Evolutionary conservation across 2,797 vertebrate species (phyloP).

Genomic region (Alosa sapidissima): DNA sequence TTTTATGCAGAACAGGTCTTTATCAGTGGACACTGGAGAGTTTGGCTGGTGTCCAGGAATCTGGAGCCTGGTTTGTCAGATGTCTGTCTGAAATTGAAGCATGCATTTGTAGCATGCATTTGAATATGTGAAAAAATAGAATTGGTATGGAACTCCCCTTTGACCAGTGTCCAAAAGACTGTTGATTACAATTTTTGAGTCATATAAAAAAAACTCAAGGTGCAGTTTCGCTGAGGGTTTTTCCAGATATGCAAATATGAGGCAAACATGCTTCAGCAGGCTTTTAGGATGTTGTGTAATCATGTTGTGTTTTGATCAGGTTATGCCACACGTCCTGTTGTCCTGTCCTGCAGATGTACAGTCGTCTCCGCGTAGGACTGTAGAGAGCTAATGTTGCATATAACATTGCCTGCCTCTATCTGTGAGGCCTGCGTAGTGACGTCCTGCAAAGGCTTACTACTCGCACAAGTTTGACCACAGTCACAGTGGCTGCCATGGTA

Average conservation of each 20-base stretch:
- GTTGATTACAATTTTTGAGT: not conserved
- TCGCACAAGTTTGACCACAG: conserved; percentile 31
- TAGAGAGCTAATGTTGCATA: not conserved
- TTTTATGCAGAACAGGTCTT: not conserved
- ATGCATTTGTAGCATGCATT: not conserved
- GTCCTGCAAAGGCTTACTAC: conserved; percentile 37
- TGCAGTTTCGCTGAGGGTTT: too few relatives aligned
- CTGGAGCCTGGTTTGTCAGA: too few relatives aligned
- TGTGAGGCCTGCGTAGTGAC: conserved; percentile 42
- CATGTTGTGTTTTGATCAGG: too few relatives aligned
- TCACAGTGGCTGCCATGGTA: conserved; percentile 32
- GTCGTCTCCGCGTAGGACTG: not conserved
- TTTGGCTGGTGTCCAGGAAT: not conserved
- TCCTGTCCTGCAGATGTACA: not conserved
- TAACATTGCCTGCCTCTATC: conserved; percentile 28
- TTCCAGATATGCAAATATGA: too few relatives aligned
- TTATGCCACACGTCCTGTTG: too few relatives aligned
- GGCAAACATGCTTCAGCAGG: too few relatives aligned
- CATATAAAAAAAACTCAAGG: too few relatives aligned
- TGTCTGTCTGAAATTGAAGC: too few relatives aligned
- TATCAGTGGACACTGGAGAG: not conserved
- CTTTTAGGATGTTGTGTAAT: too few relatives aligned
- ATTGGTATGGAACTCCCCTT: not conserved
- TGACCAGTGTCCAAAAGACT: not conserved
- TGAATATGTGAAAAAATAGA: not conserved